These are phyloP conservation scores for Umimayanthus chanpuru DNA, from an alignment of 92 coral and sea anemone genomes.

Conservation along the genomic window DNA sequence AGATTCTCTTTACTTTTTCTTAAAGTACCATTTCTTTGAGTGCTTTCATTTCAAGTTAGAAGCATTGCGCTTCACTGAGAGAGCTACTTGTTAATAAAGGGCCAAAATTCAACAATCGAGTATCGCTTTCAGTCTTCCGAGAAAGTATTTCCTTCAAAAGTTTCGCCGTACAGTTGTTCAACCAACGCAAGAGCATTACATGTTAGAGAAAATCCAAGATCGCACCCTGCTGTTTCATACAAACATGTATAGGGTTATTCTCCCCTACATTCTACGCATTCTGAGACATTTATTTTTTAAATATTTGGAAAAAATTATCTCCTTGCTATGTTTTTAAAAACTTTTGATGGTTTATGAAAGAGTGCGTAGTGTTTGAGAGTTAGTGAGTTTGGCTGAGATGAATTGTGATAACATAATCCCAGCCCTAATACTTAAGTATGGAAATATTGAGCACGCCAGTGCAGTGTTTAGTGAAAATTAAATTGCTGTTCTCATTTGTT, in stretches of 20 bases:
- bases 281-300: background rate
- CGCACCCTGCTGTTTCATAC: background rate
- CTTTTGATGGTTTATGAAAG: background rate
- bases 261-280: background rate
- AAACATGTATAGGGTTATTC: background rate
- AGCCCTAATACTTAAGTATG: background rate
- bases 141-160: background rate
- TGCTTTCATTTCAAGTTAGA: constrained; percentile 28
- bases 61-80: constrained; percentile 8
- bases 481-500: background rate
- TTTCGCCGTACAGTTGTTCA: background rate
- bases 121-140: constrained; percentile 1
- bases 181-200: background rate
- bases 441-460: background rate
- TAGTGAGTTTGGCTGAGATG: background rate
- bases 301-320: background rate
- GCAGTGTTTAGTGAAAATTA: background rate
- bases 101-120: background rate
- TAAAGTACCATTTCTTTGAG: constrained; percentile 11
- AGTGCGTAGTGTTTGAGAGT: background rate
- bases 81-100: constrained; percentile 25
- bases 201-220: background rate
- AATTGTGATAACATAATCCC: background rate
- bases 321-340: no score
- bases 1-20: constrained; percentile 52